Conservation (phyloP, 2,113 vertebrate species). For the Varanus salvator region DNA sequence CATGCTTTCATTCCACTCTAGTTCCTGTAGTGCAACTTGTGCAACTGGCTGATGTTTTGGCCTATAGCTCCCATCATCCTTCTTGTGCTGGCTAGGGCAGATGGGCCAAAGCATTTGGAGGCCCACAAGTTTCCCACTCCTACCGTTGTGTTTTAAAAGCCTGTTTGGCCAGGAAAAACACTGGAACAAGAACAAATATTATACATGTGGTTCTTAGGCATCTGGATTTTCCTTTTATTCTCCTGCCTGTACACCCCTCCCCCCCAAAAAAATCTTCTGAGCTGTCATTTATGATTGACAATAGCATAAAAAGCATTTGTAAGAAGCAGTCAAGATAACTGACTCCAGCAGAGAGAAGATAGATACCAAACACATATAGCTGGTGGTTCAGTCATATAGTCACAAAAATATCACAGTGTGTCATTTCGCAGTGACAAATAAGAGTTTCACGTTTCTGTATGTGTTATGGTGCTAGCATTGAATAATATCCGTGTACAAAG, state of each 20-base stretch:
- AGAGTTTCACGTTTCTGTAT: neutral
- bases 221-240: neutral
- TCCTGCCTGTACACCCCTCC: neutral
- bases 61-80: no score
- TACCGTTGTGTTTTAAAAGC: neutral
- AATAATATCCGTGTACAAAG: neutral
- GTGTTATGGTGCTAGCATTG: neutral
- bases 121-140: no score
- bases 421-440: neutral
- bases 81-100: no score
- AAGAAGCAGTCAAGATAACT: no score
- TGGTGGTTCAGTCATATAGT: no score
- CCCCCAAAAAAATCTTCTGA: neutral
- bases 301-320: no score
- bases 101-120: no score
- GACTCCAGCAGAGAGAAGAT: no score
- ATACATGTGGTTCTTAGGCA: neutral
- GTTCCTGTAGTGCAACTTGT: neutral
- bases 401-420: no score
- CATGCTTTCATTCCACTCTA: neutral
- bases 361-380: no score
- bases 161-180: neutral
- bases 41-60: no score
- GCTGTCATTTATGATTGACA: neutral
- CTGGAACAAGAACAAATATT: neutral